Conservation (phyloP, 2,113 vertebrate genomes). For the Pardalotus punctatus region DNA sequence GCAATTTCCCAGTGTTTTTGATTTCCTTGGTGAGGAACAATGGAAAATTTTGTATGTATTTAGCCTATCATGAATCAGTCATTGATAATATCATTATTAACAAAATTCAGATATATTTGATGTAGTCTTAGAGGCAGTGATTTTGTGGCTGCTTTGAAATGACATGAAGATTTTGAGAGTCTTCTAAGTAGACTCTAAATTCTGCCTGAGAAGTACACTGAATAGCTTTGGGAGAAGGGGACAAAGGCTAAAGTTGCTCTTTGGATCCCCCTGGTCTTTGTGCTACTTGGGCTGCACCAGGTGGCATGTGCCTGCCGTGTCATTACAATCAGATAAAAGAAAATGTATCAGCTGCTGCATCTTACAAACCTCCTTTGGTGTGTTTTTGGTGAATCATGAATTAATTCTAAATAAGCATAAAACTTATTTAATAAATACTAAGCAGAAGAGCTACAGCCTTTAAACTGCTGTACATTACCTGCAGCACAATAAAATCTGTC, state of each 20-base stretch:
- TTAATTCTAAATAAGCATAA: background rate
- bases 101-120: background rate
- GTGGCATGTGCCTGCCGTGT: background rate
- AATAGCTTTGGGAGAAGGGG: background rate
- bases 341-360: background rate
- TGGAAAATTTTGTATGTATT: background rate
- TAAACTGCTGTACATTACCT: background rate
- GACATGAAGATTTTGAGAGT: background rate
- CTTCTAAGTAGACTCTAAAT: background rate
- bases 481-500: background rate
- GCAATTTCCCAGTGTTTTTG: background rate
- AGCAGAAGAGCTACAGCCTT: background rate
- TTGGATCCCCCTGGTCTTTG: background rate
- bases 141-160: background rate
- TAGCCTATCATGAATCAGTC: background rate
- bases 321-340: background rate
- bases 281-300: background rate
- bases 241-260: background rate
- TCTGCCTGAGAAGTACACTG: background rate
- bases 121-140: background rate
- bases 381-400: background rate
- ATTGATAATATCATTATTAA: background rate
- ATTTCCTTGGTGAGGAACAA: background rate
- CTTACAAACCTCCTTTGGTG: accelerated
- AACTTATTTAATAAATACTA: background rate